phyloP scores from a whole-genome alignment of 2,113 vertebrate species.

The Lasiurus borealis region DNA sequence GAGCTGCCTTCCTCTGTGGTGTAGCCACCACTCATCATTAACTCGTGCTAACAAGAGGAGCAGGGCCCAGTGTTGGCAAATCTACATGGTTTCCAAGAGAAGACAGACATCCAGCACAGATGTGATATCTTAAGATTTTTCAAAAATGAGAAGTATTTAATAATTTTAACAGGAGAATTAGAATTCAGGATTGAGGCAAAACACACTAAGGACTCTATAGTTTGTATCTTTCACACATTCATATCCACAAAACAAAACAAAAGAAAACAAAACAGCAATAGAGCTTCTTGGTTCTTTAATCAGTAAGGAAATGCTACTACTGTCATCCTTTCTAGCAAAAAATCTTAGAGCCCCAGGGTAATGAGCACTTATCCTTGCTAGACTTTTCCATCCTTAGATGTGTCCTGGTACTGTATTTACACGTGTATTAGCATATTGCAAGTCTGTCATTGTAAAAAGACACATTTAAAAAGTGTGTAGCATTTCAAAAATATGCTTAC shows the following conservation, averaged over 20 bases:
- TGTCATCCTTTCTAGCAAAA: neutral
- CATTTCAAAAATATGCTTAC: slow-evolving; percentile 60
- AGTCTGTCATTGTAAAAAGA: slow-evolving; percentile 69
- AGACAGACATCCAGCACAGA: neutral
- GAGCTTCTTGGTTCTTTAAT: neutral
- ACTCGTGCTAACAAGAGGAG: neutral
- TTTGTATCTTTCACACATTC: neutral
- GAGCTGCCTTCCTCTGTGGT: accelerated
- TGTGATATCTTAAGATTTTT: neutral
- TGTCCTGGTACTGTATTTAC: slow-evolving; percentile 54
- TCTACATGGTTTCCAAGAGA: neutral
- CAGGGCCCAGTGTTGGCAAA: no score
- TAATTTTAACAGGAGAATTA: slow-evolving; percentile 4
- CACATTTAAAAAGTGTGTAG: slow-evolving; percentile 38
- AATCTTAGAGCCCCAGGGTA: neutral
- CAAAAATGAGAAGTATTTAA: neutral
- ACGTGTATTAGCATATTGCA: slow-evolving; percentile 46
- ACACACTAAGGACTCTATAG: neutral
- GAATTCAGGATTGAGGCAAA: slow-evolving; percentile 8
- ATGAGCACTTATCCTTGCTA: slow-evolving; percentile 44
- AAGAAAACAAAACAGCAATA: neutral
- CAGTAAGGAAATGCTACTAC: neutral
- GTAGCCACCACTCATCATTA: no score
- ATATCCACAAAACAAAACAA: neutral
- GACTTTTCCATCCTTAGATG: slow-evolving; percentile 13